Percentiles rank a stretch among this genome's conserved stretches.
Conservation (phyloP, 2,113 vertebrate genomes). For the Phoxinus phoxinus region DNA sequence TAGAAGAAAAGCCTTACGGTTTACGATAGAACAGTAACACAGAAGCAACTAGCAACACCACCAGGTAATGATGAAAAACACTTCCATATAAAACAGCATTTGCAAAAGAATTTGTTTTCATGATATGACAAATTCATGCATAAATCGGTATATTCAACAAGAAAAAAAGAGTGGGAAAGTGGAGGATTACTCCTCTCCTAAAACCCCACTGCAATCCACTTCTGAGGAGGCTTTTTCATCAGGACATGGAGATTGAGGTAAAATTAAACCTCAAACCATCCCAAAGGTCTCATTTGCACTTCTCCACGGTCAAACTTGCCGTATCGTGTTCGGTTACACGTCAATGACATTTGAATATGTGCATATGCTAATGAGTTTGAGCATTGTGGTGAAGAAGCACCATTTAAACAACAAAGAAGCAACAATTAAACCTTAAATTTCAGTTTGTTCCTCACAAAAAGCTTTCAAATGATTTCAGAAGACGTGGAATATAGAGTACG, state of each 20-base stretch:
- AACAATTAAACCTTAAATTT: background rate
- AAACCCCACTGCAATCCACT: background rate
- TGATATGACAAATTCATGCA: background rate
- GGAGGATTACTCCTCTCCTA: background rate
- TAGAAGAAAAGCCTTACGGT: background rate
- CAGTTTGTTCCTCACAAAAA: background rate
- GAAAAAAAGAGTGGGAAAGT: background rate
- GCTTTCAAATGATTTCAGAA: background rate
- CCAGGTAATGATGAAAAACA: background rate
- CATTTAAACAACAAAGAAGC: too few species aligned
- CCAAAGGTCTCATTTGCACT: background rate
- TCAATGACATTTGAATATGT: background rate
- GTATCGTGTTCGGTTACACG: background rate
- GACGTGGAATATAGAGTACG: background rate
- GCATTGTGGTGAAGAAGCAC: background rate
- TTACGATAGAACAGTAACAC: background rate
- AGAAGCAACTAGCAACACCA: background rate
- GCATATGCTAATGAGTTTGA: background rate
- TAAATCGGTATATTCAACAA: background rate
- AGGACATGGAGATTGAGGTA: background rate
- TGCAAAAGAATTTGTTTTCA: background rate
- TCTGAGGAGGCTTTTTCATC: background rate
- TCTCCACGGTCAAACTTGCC: background rate
- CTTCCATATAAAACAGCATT: background rate
- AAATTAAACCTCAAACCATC: background rate